Percentiles rank a stretch among this genome's conserved stretches.
Conservation (phyloP, 2,113 vertebrate genomes). For the Oreamnos americanus region DNA sequence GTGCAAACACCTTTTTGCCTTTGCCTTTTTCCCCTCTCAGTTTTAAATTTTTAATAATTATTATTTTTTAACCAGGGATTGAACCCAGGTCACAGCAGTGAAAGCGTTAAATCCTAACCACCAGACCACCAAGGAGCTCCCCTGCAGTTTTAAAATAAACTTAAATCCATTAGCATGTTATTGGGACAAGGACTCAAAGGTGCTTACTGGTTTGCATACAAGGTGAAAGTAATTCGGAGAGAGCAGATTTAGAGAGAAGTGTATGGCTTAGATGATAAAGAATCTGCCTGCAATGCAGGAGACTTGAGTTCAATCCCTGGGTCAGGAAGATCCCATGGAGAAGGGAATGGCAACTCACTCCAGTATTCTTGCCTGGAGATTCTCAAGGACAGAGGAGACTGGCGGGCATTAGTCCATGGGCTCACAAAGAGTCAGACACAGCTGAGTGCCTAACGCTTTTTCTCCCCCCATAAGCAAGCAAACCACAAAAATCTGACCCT, state of each 20-base stretch:
- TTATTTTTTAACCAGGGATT: neutral
- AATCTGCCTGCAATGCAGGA: neutral
- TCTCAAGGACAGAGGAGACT: neutral
- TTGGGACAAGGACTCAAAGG: neutral
- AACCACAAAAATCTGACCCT: neutral
- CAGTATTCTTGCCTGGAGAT: neutral
- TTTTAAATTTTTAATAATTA: neutral
- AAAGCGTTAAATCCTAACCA: neutral
- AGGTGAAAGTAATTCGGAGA: neutral
- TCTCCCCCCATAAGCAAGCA: neutral
- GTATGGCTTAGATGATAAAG: neutral
- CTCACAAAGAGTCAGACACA: neutral
- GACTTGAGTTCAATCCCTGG: neutral
- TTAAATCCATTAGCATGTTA: neutral
- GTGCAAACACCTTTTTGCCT: neutral
- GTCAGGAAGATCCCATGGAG: neutral
- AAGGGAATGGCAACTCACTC: neutral
- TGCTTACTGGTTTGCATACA: neutral
- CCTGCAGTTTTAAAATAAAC: neutral
- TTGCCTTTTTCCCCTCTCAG: neutral
- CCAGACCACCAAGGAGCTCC: neutral
- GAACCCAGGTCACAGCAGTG: neutral
- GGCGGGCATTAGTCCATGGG: accelerated
- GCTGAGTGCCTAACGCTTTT: neutral
- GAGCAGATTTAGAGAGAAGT: neutral